phyloP scores from a whole-genome alignment of 2,888 invertebrate species.

The Amblyjoppa fuscipennis region DNA sequence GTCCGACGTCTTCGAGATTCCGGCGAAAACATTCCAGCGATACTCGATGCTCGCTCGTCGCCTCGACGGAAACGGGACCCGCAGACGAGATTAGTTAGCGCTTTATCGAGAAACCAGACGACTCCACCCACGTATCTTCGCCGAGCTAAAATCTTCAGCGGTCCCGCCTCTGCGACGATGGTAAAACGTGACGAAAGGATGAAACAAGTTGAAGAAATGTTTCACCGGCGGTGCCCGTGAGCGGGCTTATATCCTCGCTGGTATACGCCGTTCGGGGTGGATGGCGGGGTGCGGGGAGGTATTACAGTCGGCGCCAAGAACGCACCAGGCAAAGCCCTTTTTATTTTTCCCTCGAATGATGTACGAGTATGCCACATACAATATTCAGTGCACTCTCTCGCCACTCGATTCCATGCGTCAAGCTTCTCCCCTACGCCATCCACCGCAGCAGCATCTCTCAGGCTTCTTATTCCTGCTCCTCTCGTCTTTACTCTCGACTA shows the following conservation, averaged over 20 bases:
- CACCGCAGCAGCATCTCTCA: constrained; percentile 34
- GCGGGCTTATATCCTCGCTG: not conserved
- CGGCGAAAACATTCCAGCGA: not conserved
- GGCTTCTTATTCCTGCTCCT: constrained; percentile 45
- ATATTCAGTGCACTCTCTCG: constrained; percentile 79
- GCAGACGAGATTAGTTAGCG: constrained; percentile 1
- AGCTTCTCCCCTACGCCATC: constrained; percentile 59
- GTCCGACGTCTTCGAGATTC: not conserved
- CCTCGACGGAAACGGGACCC: not conserved
- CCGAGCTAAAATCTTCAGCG: constrained; percentile 1
- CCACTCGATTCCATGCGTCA: constrained; percentile 78
- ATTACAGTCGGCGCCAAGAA: constrained; percentile 65
- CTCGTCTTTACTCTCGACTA: constrained; percentile 58
- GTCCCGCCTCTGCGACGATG: not conserved
- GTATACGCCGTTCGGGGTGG: constrained; percentile 10
- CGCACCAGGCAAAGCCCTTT: constrained; percentile 68
- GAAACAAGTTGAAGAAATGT: constrained; percentile 57
- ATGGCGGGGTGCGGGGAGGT: not conserved
- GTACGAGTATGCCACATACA: constrained; percentile 78
- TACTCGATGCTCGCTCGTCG: not conserved
- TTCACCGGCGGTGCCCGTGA: constrained; percentile 28
- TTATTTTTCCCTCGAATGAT: constrained; percentile 76
- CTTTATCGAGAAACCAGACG: not conserved
- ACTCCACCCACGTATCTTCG: not conserved
- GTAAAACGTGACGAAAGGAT: constrained; percentile 7